Percentiles rank a stretch among this genome's conserved stretches.
These are phyloP conservation scores for Zeuzera pyrina DNA, from an alignment of 2,888 invertebrate genomes.

Conservation along the genomic window DNA sequence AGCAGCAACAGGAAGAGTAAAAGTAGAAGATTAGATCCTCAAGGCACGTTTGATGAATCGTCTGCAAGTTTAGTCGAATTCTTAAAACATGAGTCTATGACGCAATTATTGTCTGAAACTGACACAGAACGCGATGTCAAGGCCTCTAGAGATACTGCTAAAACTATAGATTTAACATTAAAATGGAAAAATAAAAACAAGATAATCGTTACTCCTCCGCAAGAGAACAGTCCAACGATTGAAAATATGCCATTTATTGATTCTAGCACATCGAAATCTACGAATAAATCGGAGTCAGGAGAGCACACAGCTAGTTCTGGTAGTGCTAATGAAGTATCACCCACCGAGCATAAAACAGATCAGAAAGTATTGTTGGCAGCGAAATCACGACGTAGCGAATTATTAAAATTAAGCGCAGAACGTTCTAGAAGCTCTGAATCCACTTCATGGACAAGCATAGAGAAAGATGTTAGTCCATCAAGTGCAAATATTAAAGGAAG, in stretches of 20 bases:
- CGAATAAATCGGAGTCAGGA: conserved; percentile 52
- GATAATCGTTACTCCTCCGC: conserved; percentile 75
- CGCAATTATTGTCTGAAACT: conserved; percentile 49
- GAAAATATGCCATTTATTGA: conserved; percentile 69
- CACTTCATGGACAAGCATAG: conserved; percentile 86
- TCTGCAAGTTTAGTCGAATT: conserved; percentile 68
- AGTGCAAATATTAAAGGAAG: conserved; percentile 76
- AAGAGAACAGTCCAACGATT: conserved; percentile 73
- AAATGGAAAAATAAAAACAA: conserved; percentile 71
- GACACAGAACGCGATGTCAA: conserved; percentile 54
- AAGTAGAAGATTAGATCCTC: conserved; percentile 60
- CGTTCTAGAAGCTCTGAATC: conserved; percentile 86
- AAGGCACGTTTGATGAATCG: conserved; percentile 74
- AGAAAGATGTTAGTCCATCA: conserved; percentile 78
- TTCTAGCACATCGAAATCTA: conserved; percentile 48
- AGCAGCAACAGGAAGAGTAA: conserved; percentile 30
- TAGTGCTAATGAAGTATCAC: conserved; percentile 52
- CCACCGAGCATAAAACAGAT: conserved; percentile 49
- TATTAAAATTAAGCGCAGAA: conserved; percentile 79
- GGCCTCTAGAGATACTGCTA: conserved; percentile 29
- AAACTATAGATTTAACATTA: conserved; percentile 44
- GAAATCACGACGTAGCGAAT: conserved; percentile 65
- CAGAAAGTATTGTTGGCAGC: conserved; percentile 53
- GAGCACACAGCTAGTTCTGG: conserved; percentile 61
- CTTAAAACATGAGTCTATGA: conserved; percentile 55